Percentiles rank a stretch among this genome's conserved stretches.
phyloP scores from a whole-genome alignment of 2,113 vertebrate genomes.

The Nycticebus coucang region DNA sequence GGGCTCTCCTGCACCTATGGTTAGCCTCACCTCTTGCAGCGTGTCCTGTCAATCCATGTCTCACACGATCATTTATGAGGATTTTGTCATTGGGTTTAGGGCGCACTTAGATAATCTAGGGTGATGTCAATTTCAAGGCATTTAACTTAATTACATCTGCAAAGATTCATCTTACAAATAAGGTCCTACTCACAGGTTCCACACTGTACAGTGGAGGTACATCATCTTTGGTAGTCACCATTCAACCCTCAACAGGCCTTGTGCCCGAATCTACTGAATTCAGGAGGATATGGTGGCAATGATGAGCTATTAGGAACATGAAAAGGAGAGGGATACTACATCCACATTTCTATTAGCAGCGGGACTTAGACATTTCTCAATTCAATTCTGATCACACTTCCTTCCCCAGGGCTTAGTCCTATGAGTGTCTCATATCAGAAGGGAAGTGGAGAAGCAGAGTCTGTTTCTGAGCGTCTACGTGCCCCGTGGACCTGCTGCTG shows the following conservation, averaged over 20 bases:
- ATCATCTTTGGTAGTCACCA: background rate
- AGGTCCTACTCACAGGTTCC: background rate
- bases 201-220: background rate
- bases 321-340: background rate
- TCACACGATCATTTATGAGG: no score
- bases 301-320: background rate
- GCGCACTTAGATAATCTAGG: background rate
- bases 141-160: background rate
- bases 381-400: background rate
- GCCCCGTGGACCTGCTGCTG: rapidly evolving
- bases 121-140: background rate
- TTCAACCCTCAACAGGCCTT: background rate
- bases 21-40: no score
- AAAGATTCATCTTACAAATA: background rate
- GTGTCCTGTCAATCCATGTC: no score
- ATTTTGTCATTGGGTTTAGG: background rate
- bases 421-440: background rate
- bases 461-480: background rate
- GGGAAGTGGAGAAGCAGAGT: background rate
- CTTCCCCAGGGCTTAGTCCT: background rate
- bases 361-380: background rate
- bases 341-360: background rate
- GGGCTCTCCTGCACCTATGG: no score
- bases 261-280: background rate
- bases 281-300: background rate